Percentiles rank a stretch among this genome's conserved stretches.
phyloP scores from a whole-genome alignment of 2,797 vertebrate genomes.

The Intellagama lesueurii region DNA sequence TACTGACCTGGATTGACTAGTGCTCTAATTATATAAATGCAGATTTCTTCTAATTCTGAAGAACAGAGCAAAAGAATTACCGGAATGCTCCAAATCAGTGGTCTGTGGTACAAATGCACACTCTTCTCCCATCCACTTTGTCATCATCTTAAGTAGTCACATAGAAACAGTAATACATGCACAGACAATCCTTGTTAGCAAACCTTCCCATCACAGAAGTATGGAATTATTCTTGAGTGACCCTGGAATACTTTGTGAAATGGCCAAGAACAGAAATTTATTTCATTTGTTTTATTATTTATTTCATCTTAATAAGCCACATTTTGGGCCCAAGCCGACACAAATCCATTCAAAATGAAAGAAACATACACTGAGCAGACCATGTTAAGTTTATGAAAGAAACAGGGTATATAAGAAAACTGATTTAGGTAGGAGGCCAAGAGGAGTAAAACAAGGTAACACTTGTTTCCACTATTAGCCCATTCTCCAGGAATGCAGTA shows the following conservation, averaged over 20 bases:
- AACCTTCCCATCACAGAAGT: not conserved
- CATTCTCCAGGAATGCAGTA: not conserved
- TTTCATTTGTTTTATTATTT: not conserved
- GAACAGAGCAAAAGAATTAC: not conserved
- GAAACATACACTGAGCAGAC: not conserved
- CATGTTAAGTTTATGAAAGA: not conserved
- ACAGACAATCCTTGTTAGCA: not conserved
- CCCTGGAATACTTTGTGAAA: not conserved
- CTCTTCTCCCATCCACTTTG: too few relatives aligned
- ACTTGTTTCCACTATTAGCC: not conserved
- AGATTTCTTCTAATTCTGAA: not conserved
- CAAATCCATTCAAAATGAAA: not conserved
- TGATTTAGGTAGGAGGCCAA: too few relatives aligned
- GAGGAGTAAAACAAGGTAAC: not conserved
- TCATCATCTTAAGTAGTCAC: too few relatives aligned
- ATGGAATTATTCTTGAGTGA: not conserved
- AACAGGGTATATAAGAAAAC: not conserved
- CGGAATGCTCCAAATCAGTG: too few relatives aligned
- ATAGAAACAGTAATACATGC: too few relatives aligned
- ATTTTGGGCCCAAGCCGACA: not conserved
- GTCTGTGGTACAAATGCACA: too few relatives aligned
- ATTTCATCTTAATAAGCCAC: not conserved
- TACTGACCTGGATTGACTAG: not conserved
- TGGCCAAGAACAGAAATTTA: not conserved
- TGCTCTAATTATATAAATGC: not conserved